Evolutionary conservation across 2,113 vertebrate species (phyloP), one percentile per base, ranked within the genome.

Genomic region (Anolis carolinensis): DNA sequence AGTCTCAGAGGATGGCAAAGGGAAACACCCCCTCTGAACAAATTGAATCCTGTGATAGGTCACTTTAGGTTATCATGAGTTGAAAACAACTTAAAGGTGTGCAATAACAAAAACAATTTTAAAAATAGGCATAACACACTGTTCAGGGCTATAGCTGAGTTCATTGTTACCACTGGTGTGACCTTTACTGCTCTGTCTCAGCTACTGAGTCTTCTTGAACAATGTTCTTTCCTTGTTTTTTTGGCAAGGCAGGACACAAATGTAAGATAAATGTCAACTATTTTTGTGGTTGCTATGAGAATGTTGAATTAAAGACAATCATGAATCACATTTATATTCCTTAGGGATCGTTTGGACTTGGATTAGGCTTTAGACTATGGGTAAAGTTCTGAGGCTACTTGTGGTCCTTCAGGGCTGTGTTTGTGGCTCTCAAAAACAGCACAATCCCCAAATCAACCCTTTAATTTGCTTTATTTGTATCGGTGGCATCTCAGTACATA

Each of bases 251-350:
- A 67, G 20, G 50, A 7, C 1, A 11, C 16, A 50, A 2, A 59
- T 81, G 65, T 52, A 65, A 30, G 80, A 50, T 13, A 82, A 68
- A 71, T 82, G 32, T 32, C 48, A 18, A 18, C 21, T 72, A 72
- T 82, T 82, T 72, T 72, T 72, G 68, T 72, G 32, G 50, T 82
- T 82, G 81, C 81, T 71, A 82, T 82, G 81, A 68, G 21, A 72
- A 82, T 39, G 36, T 11, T 71, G 48, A 71, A 36, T 55, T 82
- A 48, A 72, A 52, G 32, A 82, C 34, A 72, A 82, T 36, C 48
- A 2, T 25, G 23, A 72, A 82, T 72, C 50, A 72, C 50, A n/a
- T 72, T 27, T 27, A 6, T 34, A 81, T 50, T 39, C 44, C 44
- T 81, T 48, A 59, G 55, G n/a, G 11, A 36, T 82, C 21, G 25